These are phyloP conservation scores for Nasonovia ribisnigri DNA, from an alignment of 2,888 invertebrate genomes.

Conservation along the genomic window DNA sequence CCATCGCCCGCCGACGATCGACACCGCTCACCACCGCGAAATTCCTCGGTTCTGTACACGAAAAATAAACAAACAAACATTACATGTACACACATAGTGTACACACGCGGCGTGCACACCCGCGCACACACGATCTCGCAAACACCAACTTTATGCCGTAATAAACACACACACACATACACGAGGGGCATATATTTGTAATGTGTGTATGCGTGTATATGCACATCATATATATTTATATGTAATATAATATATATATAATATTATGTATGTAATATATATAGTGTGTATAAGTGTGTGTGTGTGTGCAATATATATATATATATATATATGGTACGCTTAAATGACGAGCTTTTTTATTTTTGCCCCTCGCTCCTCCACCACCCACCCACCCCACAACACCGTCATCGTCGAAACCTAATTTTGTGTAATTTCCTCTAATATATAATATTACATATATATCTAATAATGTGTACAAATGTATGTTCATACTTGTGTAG, in stretches of 20 bases:
- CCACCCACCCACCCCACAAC: background rate
- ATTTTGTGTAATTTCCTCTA: background rate
- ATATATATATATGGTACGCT: conserved; percentile 39
- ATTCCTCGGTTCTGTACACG: conserved; percentile 63
- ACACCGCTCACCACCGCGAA: conserved; percentile 66
- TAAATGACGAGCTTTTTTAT: conserved; percentile 42
- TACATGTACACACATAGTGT: conserved; percentile 52
- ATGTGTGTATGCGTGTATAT: background rate
- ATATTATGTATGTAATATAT: background rate
- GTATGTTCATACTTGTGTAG: too few relatives aligned
- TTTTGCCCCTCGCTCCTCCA: background rate
- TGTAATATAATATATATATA: background rate
- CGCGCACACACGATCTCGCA: background rate
- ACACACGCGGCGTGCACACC: background rate
- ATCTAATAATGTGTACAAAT: background rate
- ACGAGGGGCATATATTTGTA: background rate
- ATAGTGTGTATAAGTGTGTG: background rate
- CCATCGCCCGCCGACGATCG: conserved; percentile 36
- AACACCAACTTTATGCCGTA: conserved; percentile 56
- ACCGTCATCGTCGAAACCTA: background rate
- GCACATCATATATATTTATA: background rate
- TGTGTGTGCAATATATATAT: background rate
- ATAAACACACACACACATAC: conserved; percentile 21
- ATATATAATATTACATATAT: background rate
- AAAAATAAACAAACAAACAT: conserved; percentile 65